phyloP scores from a whole-genome alignment of 2,113 vertebrate genomes.

The Lanius ludovicianus region DNA sequence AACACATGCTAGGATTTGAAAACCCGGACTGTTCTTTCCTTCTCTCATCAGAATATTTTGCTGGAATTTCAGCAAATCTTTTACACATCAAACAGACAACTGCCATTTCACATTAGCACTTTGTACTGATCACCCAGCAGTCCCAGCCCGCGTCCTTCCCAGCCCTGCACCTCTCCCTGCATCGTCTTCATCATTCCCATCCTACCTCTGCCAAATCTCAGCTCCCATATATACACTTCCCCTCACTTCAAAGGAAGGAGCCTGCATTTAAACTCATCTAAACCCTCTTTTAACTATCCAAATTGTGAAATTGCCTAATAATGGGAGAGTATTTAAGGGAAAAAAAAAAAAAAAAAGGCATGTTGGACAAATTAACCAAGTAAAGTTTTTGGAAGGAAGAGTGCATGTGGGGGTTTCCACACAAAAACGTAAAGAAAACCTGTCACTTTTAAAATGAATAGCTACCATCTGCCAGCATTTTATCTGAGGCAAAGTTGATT shows the following conservation, averaged over 20 bases:
- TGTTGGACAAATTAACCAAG: conserved; percentile 58
- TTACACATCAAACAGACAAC: conserved; percentile 19
- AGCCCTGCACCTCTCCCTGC: neutral
- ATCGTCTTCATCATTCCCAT: neutral
- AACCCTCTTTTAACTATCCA: conserved; percentile 35
- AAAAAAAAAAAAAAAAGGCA: neutral
- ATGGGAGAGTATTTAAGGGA: neutral
- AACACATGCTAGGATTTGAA: conserved; percentile 18
- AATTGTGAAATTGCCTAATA: conserved; percentile 44
- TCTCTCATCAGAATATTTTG: conserved; percentile 9
- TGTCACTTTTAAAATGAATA: conserved; percentile 72
- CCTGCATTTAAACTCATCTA: neutral
- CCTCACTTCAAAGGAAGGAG: neutral
- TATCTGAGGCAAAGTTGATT: conserved; percentile 73
- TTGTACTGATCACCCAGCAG: neutral
- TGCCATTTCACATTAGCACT: neutral
- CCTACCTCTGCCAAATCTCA: neutral
- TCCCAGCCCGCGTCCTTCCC: neutral
- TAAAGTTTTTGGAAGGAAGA: conserved; percentile 65
- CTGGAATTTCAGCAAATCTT: conserved; percentile 52
- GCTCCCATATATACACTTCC: neutral
- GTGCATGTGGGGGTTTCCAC: conserved; percentile 46
- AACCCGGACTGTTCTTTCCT: conserved; percentile 24
- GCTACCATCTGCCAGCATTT: conserved; percentile 76
- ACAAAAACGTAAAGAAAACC: conserved; percentile 67